Conservation (phyloP, 2,797 vertebrate species). For the Anableps anableps region DNA sequence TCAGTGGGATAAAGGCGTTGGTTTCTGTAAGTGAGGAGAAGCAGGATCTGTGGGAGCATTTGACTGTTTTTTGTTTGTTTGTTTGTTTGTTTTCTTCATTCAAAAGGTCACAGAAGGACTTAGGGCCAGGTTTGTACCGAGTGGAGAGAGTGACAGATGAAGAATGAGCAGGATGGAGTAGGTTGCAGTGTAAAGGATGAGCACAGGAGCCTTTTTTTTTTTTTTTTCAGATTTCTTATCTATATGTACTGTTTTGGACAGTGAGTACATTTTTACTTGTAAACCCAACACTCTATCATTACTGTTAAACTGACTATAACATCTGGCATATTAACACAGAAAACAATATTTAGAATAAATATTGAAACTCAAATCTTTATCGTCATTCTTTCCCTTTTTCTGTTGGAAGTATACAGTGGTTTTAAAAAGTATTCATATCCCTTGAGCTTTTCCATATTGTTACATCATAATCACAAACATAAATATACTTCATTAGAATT, state of each 20-base stretch:
- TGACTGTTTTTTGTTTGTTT: conserved; percentile 22
- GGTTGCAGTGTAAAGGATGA: background rate
- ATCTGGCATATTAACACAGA: conserved; percentile 57
- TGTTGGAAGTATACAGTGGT: background rate
- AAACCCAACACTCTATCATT: conserved; percentile 31
- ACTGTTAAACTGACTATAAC: conserved; percentile 37
- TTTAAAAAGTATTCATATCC: too few species aligned
- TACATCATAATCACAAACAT: too few species aligned
- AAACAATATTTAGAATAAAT: conserved; percentile 60
- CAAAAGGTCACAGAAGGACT: conserved; percentile 40
- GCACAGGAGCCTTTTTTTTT: conserved; percentile 11
- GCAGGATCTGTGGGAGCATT: conserved; percentile 32
- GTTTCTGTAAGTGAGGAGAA: conserved; percentile 41
- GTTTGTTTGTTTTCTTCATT: conserved; percentile 5
- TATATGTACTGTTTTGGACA: conserved; percentile 13
- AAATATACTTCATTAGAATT: too few species aligned
- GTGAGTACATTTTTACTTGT: conserved; percentile 34
- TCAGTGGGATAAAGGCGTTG: conserved; percentile 13
- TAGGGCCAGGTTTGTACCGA: conserved; percentile 46
- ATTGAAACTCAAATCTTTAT: conserved; percentile 12
- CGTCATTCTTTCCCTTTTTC: conserved; percentile 17
- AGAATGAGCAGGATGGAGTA: conserved; percentile 13
- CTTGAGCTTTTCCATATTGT: too few species aligned
- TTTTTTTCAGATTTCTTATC: conserved; percentile 30
- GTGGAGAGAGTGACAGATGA: conserved; percentile 13